These are phyloP conservation scores for Silurus meridionalis DNA, from an alignment of 2,113 vertebrate genomes.

Conservation along the genomic window DNA sequence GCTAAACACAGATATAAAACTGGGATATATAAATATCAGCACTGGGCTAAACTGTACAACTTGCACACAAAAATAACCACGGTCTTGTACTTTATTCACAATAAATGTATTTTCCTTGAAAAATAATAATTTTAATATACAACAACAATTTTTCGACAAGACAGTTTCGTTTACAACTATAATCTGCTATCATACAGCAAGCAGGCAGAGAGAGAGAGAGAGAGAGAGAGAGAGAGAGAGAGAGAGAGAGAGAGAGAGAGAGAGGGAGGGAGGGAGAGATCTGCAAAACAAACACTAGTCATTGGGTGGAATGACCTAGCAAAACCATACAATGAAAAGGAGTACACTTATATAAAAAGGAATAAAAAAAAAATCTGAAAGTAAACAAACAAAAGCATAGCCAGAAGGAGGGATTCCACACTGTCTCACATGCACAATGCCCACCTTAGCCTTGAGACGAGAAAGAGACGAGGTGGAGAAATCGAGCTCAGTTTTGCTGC, in stretches of 20 bases:
- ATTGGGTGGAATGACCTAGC: slow-evolving; percentile 58
- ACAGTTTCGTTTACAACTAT: slow-evolving; percentile 75
- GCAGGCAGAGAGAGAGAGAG: slow-evolving; percentile 62
- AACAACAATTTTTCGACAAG: slow-evolving; percentile 76
- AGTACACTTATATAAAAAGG: slow-evolving; percentile 68
- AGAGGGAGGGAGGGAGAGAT: slow-evolving; percentile 50
- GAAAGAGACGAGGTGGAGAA: slow-evolving; percentile 23
- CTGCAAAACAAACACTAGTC: slow-evolving; percentile 29
- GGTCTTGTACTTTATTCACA: slow-evolving; percentile 80
- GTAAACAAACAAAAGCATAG: slow-evolving; percentile 62
- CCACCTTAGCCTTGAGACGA: slow-evolving; percentile 60
- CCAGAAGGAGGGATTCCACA: slow-evolving; percentile 65
- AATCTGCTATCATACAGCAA: slow-evolving; percentile 73
- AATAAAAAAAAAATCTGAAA: slow-evolving; percentile 32
- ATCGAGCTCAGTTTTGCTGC: slow-evolving; percentile 20
- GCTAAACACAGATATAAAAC: background rate
- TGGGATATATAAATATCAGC: background rate
- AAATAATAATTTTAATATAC: slow-evolving; percentile 80
- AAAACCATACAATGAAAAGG: slow-evolving; percentile 68
- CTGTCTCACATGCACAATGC: slow-evolving; percentile 73
- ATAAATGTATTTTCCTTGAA: slow-evolving; percentile 73
- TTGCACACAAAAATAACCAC: slow-evolving; percentile 57
- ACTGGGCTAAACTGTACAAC: background rate
- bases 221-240: slow-evolving; percentile 45
- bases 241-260: slow-evolving; percentile 43